These are phyloP conservation scores for Eupithecia abbreviata DNA, from an alignment of 2,888 invertebrate species.

Conservation along the genomic window DNA sequence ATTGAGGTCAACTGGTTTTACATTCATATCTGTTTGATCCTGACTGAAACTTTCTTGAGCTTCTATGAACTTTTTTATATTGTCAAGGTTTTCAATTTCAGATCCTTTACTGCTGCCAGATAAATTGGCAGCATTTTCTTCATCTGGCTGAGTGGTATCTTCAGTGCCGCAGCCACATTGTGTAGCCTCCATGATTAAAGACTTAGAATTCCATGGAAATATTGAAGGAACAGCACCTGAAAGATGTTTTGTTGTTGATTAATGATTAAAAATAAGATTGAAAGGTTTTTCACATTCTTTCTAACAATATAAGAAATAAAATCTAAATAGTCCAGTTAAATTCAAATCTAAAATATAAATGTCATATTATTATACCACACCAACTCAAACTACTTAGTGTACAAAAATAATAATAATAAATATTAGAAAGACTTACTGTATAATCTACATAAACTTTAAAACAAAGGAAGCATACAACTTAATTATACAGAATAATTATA, in stretches of 20 bases:
- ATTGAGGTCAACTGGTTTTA: slow-evolving; percentile 7
- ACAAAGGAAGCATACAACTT: not conserved
- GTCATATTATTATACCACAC: not conserved
- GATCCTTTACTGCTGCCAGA: slow-evolving; percentile 58
- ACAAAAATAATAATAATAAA: not conserved
- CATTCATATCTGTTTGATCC: slow-evolving; percentile 1
- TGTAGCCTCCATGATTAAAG: slow-evolving; percentile 49
- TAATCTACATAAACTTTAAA: not conserved
- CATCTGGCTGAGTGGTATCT: slow-evolving; percentile 12
- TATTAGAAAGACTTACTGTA: not conserved
- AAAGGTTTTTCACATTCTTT: not conserved
- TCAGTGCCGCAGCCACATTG: slow-evolving; percentile 23
- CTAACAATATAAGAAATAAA: not conserved
- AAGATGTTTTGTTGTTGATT: slow-evolving; percentile 41
- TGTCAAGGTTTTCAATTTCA: slow-evolving; percentile 71
- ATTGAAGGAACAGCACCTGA: slow-evolving; percentile 88
- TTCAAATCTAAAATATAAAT: not conserved
- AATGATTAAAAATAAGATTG: not conserved
- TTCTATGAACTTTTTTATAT: slow-evolving; percentile 71
- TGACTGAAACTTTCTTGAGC: slow-evolving; percentile 64
- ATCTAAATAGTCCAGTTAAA: not conserved
- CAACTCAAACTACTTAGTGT: not conserved
- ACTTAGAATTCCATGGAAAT: slow-evolving; percentile 84
- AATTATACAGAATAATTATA: not conserved
- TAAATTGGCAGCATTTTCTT: slow-evolving; percentile 38